Percentiles rank a stretch among this genome's conserved stretches.
These are phyloP conservation scores for Chironex yamaguchii DNA, from an alignment of 30 jellyfish, hydroid and myxozoan species.

Conservation along the genomic window DNA sequence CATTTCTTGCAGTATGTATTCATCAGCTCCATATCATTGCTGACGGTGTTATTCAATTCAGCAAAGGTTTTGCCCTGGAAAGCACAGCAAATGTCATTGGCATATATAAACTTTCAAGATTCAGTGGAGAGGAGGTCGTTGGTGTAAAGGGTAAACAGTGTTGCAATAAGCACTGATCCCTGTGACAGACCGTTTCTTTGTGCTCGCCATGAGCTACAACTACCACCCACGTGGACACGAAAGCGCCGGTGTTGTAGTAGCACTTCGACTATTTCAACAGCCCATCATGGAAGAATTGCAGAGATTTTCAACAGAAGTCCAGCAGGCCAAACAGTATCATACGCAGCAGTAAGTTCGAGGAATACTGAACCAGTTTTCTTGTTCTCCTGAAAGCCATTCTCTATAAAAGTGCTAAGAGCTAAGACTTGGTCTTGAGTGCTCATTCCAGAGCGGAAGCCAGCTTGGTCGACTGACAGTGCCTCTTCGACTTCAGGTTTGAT, in stretches of 20 bases:
- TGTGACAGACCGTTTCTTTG: background rate
- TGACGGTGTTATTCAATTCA: background rate
- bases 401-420: background rate
- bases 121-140: background rate
- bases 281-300: too few species aligned
- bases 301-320: background rate
- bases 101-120: background rate
- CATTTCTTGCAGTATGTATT: too few species aligned
- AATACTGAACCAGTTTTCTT: background rate
- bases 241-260: background rate
- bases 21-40: too few species aligned
- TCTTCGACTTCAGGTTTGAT: too few species aligned
- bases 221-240: background rate
- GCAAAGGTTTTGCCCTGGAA: background rate
- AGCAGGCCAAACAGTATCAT: background rate
- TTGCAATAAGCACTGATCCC: background rate
- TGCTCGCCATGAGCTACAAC: background rate
- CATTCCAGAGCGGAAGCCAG: background rate
- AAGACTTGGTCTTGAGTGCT: background rate
- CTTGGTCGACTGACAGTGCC: background rate
- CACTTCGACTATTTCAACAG: background rate
- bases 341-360: background rate
- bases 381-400: too few species aligned
- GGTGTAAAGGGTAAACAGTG: background rate
- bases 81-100: background rate